A percentile compares a stretch with the other conserved stretches of the same genome.
Conservation (phyloP, 1,140 invertebrate genomes). For the Psix sp. region DNA sequence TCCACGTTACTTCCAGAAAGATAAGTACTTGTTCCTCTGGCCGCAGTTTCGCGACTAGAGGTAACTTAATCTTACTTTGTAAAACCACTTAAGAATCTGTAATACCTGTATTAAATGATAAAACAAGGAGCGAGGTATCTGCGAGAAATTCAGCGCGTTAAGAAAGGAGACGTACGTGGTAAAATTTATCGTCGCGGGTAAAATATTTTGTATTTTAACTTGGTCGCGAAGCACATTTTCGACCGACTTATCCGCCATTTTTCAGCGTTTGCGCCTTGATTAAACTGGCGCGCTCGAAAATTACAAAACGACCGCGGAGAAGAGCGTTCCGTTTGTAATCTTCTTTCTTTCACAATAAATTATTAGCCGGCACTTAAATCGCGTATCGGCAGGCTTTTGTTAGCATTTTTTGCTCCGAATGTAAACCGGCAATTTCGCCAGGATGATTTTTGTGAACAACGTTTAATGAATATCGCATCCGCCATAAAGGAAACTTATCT, state of each 20-base stretch:
- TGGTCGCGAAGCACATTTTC: constrained; percentile 26
- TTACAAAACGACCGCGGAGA: constrained; percentile 6
- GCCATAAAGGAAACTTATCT: no score
- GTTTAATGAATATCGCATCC: no score
- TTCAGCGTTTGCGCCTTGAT: constrained; percentile 37
- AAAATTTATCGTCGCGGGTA: constrained; percentile 20
- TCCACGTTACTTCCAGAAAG: constrained; percentile 52
- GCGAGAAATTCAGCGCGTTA: constrained; percentile 26
- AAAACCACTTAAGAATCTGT: constrained; percentile 60
- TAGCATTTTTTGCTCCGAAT: no score
- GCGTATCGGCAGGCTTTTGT: not conserved
- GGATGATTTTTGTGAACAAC: no score
- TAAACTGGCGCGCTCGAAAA: constrained; percentile 24
- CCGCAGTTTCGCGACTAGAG: constrained; percentile 50
- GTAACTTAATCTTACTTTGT: constrained; percentile 60
- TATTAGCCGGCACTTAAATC: constrained; percentile 5
- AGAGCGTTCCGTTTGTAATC: constrained; percentile 11
- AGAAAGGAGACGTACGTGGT: constrained; percentile 28
- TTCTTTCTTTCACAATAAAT: constrained; percentile 1
- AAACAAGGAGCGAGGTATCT: constrained; percentile 51
- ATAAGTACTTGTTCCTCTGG: constrained; percentile 54
- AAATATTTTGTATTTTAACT: constrained; percentile 19
- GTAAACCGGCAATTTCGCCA: no score
- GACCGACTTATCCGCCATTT: constrained; percentile 35
- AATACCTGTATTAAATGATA: constrained; percentile 60